Conservation (phyloP, 2,113 vertebrate species). For the Onychostoma macrolepis region DNA sequence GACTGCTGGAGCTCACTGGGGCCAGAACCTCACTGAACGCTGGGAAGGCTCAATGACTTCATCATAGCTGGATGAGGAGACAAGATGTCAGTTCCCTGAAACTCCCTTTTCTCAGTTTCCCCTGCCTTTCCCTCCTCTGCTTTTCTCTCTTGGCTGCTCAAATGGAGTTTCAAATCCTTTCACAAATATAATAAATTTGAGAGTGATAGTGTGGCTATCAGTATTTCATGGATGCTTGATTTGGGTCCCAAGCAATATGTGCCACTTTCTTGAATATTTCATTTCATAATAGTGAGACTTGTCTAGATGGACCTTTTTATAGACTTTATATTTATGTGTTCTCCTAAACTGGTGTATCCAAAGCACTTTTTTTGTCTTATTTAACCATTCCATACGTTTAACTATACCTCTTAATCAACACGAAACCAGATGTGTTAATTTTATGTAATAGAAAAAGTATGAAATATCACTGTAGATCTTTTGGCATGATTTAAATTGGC, state of each 20-base stretch:
- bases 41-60: constrained; percentile 9
- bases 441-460: not conserved
- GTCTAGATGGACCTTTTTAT: not conserved
- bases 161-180: not conserved
- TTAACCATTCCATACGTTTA: not conserved
- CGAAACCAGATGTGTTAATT: not conserved
- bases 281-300: not conserved
- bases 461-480: not conserved
- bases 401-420: not conserved
- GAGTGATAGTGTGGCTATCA: not conserved
- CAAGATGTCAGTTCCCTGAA: constrained; percentile 6
- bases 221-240: constrained; percentile 20
- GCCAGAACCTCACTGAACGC: constrained; percentile 39
- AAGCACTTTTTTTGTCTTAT: not conserved
- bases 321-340: not conserved
- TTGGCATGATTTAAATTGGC: not conserved
- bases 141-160: not conserved
- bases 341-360: not conserved
- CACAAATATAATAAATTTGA: constrained; percentile 13
- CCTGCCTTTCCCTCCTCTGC: not conserved
- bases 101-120: not conserved
- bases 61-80: constrained; percentile 8
- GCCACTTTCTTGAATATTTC: not conserved
- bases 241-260: not conserved
- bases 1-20: constrained; percentile 29